Percentiles rank a stretch among this genome's conserved stretches.
Conservation (phyloP, 2,113 vertebrate genomes). For the Ctenomys sociabilis region DNA sequence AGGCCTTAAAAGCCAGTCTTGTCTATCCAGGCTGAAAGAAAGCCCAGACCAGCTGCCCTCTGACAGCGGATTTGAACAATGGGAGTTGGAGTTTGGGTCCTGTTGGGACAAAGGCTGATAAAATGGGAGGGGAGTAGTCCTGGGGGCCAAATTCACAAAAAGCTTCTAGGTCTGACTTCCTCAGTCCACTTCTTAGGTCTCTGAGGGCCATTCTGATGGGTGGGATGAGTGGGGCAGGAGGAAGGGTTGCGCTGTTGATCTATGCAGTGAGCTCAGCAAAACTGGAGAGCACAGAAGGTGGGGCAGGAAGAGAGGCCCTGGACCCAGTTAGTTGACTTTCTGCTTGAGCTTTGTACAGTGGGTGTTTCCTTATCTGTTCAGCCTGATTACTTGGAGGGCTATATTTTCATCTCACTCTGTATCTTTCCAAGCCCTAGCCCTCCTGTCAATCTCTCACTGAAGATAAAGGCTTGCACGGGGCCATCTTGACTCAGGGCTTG, state of each 20-base stretch:
- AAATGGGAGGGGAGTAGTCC: neutral
- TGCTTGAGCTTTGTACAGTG: neutral
- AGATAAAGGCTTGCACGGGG: constrained; percentile 55
- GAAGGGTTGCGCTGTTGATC: neutral
- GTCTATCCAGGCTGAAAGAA: neutral
- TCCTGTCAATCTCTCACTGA: constrained; percentile 42
- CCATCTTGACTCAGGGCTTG: constrained; percentile 72
- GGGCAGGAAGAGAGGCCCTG: neutral
- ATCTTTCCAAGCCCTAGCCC: neutral
- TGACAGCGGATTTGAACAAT: neutral
- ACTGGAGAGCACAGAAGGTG: neutral
- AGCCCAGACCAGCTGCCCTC: neutral
- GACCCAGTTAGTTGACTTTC: neutral
- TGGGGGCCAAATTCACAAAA: neutral
- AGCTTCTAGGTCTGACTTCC: neutral
- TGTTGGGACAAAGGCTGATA: neutral
- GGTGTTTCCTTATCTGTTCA: neutral
- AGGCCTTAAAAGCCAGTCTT: neutral
- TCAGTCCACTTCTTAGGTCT: neutral
- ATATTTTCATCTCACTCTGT: neutral
- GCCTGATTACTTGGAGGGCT: neutral
- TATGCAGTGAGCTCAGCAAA: neutral
- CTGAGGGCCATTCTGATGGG: neutral
- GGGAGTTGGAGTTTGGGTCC: neutral
- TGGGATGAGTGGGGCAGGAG: neutral